These are phyloP conservation scores for Scaptomyza parva DNA, from an alignment of 2,888 invertebrate species.

Conservation along the genomic window DNA sequence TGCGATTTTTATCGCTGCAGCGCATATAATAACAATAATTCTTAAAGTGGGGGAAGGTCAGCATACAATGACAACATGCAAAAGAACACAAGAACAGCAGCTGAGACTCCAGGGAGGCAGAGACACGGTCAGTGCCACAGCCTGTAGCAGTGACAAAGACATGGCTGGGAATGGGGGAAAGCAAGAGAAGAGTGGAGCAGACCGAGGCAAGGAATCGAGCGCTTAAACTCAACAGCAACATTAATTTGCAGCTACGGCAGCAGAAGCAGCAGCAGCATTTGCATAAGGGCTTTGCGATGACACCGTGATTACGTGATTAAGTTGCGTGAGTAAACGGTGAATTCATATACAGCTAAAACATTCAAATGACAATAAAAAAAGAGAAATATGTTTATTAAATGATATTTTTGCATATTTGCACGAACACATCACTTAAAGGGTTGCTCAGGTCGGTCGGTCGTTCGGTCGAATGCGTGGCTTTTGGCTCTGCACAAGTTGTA, in stretches of 20 bases:
- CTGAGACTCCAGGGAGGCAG: slow-evolving; percentile 61
- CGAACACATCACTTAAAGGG: slow-evolving; percentile 42
- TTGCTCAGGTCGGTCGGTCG: slow-evolving; percentile 55
- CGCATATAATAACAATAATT: slow-evolving; percentile 84
- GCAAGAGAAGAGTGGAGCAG: neutral
- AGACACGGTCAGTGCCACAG: slow-evolving; percentile 35
- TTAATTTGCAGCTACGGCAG: slow-evolving; percentile 78
- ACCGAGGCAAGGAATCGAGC: slow-evolving; percentile 49
- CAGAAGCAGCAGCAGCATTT: slow-evolving; percentile 45
- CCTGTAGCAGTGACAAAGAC: slow-evolving; percentile 18
- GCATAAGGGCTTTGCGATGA: slow-evolving; percentile 65
- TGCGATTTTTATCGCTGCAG: slow-evolving; percentile 81
- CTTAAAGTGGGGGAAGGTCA: slow-evolving; percentile 83
- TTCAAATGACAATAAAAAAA: neutral
- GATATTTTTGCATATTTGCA: slow-evolving; percentile 25
- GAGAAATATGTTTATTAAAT: neutral
- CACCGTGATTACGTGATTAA: slow-evolving; percentile 26
- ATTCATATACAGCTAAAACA: neutral
- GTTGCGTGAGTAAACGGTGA: neutral
- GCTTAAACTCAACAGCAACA: slow-evolving; percentile 82
- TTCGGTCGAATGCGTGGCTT: slow-evolving; percentile 50
- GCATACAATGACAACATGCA: slow-evolving; percentile 64
- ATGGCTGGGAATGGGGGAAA: neutral
- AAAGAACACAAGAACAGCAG: slow-evolving; percentile 76
- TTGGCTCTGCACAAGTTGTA: slow-evolving; percentile 78